Percentiles rank a stretch among this genome's conserved stretches.
Conservation (phyloP, 1,140 invertebrate genomes). For the Phortica variegata region DNA sequence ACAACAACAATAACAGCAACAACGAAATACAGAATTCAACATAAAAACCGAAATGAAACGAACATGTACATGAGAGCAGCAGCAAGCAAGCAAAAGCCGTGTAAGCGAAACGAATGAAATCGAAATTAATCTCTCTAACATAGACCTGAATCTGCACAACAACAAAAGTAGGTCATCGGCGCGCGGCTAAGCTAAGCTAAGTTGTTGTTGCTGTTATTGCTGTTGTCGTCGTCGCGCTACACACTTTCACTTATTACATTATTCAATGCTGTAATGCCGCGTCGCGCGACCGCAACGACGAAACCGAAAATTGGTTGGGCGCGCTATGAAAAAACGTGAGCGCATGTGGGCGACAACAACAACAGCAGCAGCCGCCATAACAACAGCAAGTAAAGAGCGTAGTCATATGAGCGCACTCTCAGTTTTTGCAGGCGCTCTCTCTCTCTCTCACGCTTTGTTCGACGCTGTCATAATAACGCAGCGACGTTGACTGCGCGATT, state of each 20-base stretch:
- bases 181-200: too few species aligned
- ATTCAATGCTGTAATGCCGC: conserved; percentile 38
- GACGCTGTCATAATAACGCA: neutral
- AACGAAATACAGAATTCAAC: too few species aligned
- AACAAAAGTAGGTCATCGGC: conserved; percentile 57
- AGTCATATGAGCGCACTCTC: too few species aligned
- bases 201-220: conserved; percentile 6
- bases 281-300: conserved; percentile 29
- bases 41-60: conserved; percentile 24
- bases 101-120: conserved; percentile 47
- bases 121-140: conserved; percentile 58
- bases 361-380: too few species aligned
- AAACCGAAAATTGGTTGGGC: conserved; percentile 11
- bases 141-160: conserved; percentile 56
- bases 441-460: neutral
- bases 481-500: conserved; percentile 33
- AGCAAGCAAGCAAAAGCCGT: too few species aligned
- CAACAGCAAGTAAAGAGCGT: too few species aligned
- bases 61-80: too few species aligned
- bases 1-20: too few species aligned
- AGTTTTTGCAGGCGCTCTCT: neutral
- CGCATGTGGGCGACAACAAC: conserved; percentile 46
- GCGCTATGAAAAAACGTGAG: conserved; percentile 6
- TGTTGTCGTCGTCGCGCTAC: conserved; percentile 13
- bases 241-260: conserved; percentile 59